These are phyloP conservation scores for Stomorhina lunata DNA, from an alignment of 2,888 invertebrate species.

Conservation along the genomic window DNA sequence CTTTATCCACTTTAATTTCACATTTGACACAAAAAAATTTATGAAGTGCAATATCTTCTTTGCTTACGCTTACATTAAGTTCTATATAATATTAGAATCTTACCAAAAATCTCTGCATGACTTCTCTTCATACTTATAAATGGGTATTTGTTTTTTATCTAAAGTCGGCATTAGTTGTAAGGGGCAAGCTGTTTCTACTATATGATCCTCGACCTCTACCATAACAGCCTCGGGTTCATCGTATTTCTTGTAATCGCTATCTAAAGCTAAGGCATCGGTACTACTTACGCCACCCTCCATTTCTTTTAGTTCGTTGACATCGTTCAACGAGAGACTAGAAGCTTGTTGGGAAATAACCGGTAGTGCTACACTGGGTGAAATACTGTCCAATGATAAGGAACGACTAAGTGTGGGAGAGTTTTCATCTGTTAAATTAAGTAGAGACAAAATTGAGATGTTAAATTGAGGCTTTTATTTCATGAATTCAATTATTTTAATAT, in stretches of 20 bases:
- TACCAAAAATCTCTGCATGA: conserved; percentile 83
- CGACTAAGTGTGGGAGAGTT: conserved; percentile 82
- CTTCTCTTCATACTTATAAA: conserved; percentile 85
- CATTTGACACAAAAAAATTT: no score
- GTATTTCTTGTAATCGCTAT: conserved; percentile 75
- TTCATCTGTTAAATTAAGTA: conserved; percentile 70
- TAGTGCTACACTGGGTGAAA: conserved; percentile 82
- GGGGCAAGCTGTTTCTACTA: conserved; percentile 89
- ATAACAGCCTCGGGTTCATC: conserved; percentile 86
- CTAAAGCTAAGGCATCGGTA: conserved; percentile 71
- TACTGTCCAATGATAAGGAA: conserved; percentile 89
- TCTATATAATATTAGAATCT: conserved; percentile 60
- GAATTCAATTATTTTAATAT: not conserved
- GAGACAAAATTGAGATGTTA: not conserved
- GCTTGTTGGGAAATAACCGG: conserved; percentile 83
- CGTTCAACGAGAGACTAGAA: conserved; percentile 87
- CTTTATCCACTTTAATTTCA: no score
- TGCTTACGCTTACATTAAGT: no score
- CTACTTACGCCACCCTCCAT: conserved; percentile 77
- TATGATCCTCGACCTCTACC: conserved; percentile 90
- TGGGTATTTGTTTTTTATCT: conserved; percentile 85
- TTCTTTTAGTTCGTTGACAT: conserved; percentile 85
- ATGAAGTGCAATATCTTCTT: no score
- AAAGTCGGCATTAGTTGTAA: conserved; percentile 84
- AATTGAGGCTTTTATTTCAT: not conserved